A percentile compares a stretch with the other conserved stretches of the same genome.
These are phyloP conservation scores for Laterallus jamaicensis DNA, from an alignment of 2,113 vertebrate species.

Conservation along the genomic window DNA sequence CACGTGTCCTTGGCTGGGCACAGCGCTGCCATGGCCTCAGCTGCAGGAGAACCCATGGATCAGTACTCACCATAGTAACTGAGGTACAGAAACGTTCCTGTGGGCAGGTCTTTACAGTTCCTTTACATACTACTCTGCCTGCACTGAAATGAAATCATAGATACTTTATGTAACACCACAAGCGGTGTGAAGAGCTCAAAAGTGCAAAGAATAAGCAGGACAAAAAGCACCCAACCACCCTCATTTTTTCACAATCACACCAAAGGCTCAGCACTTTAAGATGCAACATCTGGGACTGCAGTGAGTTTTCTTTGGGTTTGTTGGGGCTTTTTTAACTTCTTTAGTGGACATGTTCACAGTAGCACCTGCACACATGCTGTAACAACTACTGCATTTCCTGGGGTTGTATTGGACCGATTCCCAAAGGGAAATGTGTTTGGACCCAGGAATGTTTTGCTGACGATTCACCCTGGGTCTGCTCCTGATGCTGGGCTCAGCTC, in stretches of 20 bases:
- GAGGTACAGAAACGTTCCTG: not conserved
- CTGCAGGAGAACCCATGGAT: slow-evolving; percentile 10
- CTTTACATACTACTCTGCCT: not conserved
- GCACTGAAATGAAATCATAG: not conserved
- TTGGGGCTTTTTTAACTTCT: not conserved
- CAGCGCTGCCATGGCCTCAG: not conserved
- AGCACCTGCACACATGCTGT: not conserved
- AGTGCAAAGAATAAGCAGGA: not conserved
- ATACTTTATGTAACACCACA: not conserved
- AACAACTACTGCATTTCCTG: not conserved
- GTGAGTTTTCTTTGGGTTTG: not conserved
- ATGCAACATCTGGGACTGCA: not conserved
- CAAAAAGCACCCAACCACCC: not conserved
- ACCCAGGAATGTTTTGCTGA: not conserved
- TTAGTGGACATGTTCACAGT: not conserved
- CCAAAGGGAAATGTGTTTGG: not conserved
- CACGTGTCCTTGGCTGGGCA: not conserved
- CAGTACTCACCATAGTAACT: not conserved
- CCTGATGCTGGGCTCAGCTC: not conserved
- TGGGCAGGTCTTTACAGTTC: not conserved
- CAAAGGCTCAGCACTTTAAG: not conserved
- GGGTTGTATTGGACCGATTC: not conserved
- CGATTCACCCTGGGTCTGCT: not conserved
- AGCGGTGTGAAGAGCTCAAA: not conserved
- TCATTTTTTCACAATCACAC: not conserved